Evolutionary conservation across 2,797 vertebrate species (phyloP).

Genomic region (Australoheros facetus): DNA sequence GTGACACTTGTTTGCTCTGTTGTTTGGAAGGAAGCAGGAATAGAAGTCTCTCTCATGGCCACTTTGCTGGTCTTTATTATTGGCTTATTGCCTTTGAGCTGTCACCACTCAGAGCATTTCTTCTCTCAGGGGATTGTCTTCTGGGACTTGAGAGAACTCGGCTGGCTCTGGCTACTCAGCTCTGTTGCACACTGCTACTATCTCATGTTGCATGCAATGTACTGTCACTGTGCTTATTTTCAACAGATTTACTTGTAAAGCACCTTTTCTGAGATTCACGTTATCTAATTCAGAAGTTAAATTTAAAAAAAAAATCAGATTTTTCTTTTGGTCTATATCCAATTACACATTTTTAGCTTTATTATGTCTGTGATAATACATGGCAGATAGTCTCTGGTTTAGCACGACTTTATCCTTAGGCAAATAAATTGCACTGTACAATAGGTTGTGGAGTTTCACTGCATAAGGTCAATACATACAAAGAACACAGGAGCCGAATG

Average conservation of each 20-base stretch:
- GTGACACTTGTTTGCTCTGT: constrained; percentile 72
- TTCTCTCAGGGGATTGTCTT: constrained; percentile 74
- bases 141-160: constrained; percentile 66
- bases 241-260: constrained; percentile 30
- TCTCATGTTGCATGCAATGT: constrained; percentile 57
- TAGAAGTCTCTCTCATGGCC: constrained; percentile 71
- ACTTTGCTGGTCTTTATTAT: constrained; percentile 80
- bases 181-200: constrained; percentile 64
- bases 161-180: constrained; percentile 64
- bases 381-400: constrained; percentile 20
- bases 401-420: constrained; percentile 30
- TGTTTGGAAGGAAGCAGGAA: constrained; percentile 67
- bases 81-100: constrained; percentile 81
- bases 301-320: neutral
- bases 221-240: constrained; percentile 42
- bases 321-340: constrained; percentile 16
- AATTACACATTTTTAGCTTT: neutral
- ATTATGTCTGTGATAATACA: neutral
- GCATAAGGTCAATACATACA: constrained; percentile 72
- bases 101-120: constrained; percentile 76
- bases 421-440: constrained; percentile 55
- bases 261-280: constrained; percentile 7
- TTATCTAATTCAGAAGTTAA: neutral
- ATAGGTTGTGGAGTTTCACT: constrained; percentile 64
- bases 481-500: constrained; percentile 60